Conservation (phyloP, 2,113 vertebrate genomes). For the Camelus bactrianus region DNA sequence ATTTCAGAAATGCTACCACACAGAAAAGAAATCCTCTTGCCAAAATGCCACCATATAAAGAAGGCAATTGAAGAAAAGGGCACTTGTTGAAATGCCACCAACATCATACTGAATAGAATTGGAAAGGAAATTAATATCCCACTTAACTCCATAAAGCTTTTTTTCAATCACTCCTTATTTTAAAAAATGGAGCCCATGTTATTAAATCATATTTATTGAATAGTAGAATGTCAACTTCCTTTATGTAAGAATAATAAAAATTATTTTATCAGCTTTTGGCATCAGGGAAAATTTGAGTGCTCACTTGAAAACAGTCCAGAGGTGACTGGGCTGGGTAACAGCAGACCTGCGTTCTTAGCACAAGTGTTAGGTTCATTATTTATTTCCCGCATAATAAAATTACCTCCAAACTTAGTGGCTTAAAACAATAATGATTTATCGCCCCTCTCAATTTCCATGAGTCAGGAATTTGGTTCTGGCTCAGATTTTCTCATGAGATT, state of each 20-base stretch:
- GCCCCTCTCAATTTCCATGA: not conserved
- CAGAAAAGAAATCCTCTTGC: conserved; percentile 71
- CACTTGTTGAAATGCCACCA: conserved; percentile 43
- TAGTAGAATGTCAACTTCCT: not conserved
- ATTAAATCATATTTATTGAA: not conserved
- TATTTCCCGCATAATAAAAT: not conserved
- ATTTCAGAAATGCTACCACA: conserved; percentile 80
- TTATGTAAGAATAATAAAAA: conserved; percentile 15
- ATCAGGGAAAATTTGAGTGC: not conserved
- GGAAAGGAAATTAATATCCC: conserved; percentile 43
- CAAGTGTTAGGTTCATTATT: not conserved
- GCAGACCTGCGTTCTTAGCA: not conserved
- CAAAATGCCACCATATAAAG: conserved; percentile 77
- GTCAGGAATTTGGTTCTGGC: not conserved
- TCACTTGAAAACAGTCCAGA: conserved; percentile 26
- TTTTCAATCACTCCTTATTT: conserved; percentile 21
- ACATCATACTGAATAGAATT: not conserved
- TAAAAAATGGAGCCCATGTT: not conserved
- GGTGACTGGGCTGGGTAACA: not conserved
- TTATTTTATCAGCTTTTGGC: conserved; percentile 12
- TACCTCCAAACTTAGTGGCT: not conserved
- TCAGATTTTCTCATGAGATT: not conserved
- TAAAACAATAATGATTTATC: not conserved
- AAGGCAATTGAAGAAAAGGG: conserved; percentile 61
- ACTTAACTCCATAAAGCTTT: not conserved